Conservation (phyloP, 2,888 invertebrate species). For the Epinotia demarniana region DNA sequence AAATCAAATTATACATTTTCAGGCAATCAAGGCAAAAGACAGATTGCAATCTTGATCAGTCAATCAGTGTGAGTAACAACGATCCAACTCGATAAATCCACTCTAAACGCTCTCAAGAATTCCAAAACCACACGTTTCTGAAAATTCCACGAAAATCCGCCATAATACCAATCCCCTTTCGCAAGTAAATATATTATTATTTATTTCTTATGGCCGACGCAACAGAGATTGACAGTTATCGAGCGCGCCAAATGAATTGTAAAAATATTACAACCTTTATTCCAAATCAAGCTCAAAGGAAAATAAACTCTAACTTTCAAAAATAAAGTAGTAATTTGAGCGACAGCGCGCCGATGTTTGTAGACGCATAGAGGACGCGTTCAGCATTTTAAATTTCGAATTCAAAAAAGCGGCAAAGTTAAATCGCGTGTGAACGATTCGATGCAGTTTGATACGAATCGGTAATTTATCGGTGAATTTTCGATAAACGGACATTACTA, state of each 20-base stretch:
- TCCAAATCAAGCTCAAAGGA: constrained; percentile 44
- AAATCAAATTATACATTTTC: constrained; percentile 5
- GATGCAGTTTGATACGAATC: constrained; percentile 73
- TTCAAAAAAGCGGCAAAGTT: constrained; percentile 74
- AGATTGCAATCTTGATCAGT: constrained; percentile 4
- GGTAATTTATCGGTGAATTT: constrained; percentile 71
- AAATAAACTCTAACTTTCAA: constrained; percentile 44
- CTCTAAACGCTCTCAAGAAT: constrained; percentile 31
- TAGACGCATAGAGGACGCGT: constrained; percentile 68
- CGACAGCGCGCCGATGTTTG: constrained; percentile 51
- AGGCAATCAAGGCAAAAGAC: constrained; percentile 19
- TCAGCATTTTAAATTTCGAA: constrained; percentile 75
- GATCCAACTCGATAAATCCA: constrained; percentile 36
- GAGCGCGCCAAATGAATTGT: constrained; percentile 72
- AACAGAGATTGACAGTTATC: constrained; percentile 74
- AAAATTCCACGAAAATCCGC: constrained; percentile 71
- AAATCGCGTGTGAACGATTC: constrained; percentile 73
- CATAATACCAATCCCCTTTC: constrained; percentile 64
- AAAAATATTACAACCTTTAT: constrained; percentile 55
- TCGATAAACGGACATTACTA: constrained; percentile 66
- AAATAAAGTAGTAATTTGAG: constrained; percentile 48
- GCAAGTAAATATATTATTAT: constrained; percentile 70
- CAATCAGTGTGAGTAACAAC: constrained; percentile 19
- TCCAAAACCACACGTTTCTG: constrained; percentile 53
- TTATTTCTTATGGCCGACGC: constrained; percentile 65